phyloP scores from a whole-genome alignment of 2,797 vertebrate species.

The Phyllotis vaccarum region DNA sequence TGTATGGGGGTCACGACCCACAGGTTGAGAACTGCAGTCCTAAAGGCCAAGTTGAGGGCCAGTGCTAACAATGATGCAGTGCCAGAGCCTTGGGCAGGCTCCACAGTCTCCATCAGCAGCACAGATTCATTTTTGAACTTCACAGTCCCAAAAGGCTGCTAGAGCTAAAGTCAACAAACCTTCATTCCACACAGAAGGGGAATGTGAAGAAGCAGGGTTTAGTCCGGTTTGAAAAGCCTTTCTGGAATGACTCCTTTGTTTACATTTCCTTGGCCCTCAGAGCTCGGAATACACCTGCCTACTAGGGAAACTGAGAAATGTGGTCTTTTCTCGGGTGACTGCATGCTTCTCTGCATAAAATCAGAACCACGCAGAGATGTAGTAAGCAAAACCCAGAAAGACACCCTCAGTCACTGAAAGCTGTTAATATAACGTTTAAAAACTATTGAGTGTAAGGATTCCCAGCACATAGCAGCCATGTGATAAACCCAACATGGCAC shows the following conservation, averaged over 20 bases:
- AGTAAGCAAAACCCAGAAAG: background rate
- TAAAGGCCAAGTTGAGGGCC: background rate
- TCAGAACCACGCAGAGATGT: background rate
- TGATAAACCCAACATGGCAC: no score
- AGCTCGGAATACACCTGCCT: no score
- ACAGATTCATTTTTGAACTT: background rate
- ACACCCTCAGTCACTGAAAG: background rate
- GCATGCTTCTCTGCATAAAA: background rate
- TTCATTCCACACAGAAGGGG: background rate
- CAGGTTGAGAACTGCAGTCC: background rate
- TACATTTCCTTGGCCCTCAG: background rate
- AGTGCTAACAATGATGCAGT: background rate
- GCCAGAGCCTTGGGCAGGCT: background rate
- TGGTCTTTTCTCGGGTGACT: background rate
- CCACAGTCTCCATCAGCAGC: background rate
- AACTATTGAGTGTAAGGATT: no score
- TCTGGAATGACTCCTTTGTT: background rate
- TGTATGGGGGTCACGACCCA: background rate
- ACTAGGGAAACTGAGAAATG: background rate
- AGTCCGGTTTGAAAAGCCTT: background rate
- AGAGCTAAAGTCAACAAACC: background rate
- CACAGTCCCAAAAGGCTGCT: background rate
- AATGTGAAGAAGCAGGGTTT: background rate
- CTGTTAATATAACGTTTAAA: background rate
- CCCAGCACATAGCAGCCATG: no score